These are phyloP conservation scores for Microdon myrmicae DNA, from an alignment of 2,888 invertebrate species.

Conservation along the genomic window DNA sequence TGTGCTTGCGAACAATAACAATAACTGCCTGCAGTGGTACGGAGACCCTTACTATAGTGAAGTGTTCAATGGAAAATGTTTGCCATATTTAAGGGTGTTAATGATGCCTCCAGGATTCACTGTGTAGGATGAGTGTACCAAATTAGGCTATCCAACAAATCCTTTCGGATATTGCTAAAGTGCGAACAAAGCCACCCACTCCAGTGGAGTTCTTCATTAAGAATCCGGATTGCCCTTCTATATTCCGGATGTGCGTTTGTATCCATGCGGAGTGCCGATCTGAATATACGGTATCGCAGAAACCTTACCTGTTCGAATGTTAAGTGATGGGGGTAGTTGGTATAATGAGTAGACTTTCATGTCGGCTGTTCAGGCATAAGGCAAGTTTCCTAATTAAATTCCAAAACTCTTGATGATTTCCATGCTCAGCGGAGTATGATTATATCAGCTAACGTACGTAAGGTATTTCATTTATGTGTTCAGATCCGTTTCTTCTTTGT, in stretches of 20 bases:
- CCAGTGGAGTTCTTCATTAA: constrained; percentile 30
- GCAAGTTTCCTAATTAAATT: constrained; percentile 41
- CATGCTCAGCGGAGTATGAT: constrained; percentile 15
- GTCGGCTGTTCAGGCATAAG: constrained; percentile 13
- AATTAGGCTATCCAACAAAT: constrained; percentile 33
- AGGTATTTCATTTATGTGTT: constrained; percentile 2
- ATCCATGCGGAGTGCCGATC: no score
- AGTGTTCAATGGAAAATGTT: constrained; percentile 39
- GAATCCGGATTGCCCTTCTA: constrained; percentile 28
- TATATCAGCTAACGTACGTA: neutral
- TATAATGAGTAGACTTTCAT: constrained; percentile 13
- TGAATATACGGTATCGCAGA: no score
- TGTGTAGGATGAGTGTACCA: constrained; percentile 3
- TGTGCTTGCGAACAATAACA: constrained; percentile 9
- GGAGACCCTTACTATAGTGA: neutral
- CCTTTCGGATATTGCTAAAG: constrained; percentile 20
- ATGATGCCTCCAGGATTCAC: constrained; percentile 14
- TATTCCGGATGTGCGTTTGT: neutral
- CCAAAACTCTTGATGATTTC: constrained; percentile 36
- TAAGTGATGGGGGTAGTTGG: neutral
- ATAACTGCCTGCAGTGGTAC: constrained; percentile 1
- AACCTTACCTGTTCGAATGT: constrained; percentile 9
- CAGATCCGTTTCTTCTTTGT: constrained; percentile 4
- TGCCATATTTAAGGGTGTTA: constrained; percentile 37
- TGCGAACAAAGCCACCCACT: constrained; percentile 24